Base-by-base conservation (phyloP, 2,888 invertebrate species). In the Neuroscelio doddi region DNA sequence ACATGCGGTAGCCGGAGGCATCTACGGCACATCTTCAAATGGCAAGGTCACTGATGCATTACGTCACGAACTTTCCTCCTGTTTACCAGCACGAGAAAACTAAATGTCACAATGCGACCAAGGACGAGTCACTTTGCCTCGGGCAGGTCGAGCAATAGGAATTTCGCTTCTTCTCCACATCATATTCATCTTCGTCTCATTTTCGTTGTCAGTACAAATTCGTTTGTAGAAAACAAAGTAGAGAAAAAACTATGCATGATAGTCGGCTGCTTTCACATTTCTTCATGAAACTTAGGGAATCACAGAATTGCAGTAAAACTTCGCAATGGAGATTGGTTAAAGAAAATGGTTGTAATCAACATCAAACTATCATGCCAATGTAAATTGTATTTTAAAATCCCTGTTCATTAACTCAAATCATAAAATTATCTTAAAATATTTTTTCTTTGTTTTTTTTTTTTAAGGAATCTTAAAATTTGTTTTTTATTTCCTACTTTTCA, bases 31-130 rank as follows among this genome's bases (percentile, higher is more conserved):
- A 71, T 71, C 71, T 69, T 71, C 68, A 71, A 71, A 71, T 71
- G 71, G 68, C 69, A 71, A 71, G 71, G 71, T 71, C 71, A 68
- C 49, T 47, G 61, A 59, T 42, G 36, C 38, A 51, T 71, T 69
- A 66, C 68, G 64, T 69, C 71, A 68, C 45, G 17, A 69, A 69
- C 68, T 71, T 71, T 69, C 69, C 66, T 71, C 64, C 57, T 14
- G 21, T 49, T 27, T 41, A 36, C 36, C 30, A 29, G 51, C 62
- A 51, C 32, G 39, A 65, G 66, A 66, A 68, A 69, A 68, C 56
- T 70, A 71, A 70, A 71, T 71, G 71, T 71, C 70, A 71, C 64
- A 71, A 62, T 51, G 55, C 56, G 50, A 55, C 63, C 68, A 71
- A 70, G 64, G 70, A 67, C 67, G 63, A 59, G 57, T 55, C 42